These are phyloP conservation scores for Hydroisotoma schaefferi DNA, from an alignment of 2,888 invertebrate species.

Conservation along the genomic window DNA sequence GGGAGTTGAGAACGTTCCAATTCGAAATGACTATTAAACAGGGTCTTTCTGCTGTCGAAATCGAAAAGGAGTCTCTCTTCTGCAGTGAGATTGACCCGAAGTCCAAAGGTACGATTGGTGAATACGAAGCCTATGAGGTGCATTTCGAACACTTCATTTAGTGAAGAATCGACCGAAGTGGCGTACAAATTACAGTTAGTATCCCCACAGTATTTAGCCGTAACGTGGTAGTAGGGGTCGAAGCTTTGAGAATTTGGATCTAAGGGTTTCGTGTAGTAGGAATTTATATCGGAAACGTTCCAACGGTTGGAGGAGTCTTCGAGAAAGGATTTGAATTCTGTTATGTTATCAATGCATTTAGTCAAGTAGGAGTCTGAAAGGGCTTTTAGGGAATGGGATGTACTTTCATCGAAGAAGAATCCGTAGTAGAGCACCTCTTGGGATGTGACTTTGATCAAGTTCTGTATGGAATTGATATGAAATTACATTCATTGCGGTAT, in stretches of 20 bases:
- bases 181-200: constrained; percentile 16
- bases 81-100: constrained; percentile 24
- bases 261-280: constrained; percentile 23
- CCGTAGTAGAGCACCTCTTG: constrained; percentile 19
- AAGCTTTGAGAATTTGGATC: constrained; percentile 28
- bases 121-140: constrained; percentile 26
- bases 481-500: too few species aligned
- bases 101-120: constrained; percentile 28
- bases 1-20: too few species aligned
- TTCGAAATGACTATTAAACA: neutral
- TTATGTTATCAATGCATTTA: neutral
- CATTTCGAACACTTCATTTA: constrained; percentile 20
- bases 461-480: too few species aligned
- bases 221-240: constrained; percentile 33
- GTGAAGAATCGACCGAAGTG: neutral
- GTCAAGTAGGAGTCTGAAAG: constrained; percentile 12
- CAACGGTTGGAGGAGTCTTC: neutral
- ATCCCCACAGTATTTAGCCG: constrained; percentile 29
- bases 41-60: neutral
- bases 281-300: neutral
- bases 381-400: constrained; percentile 15
- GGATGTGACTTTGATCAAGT: too few species aligned
- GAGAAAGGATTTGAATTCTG: constrained; percentile 12
- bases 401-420: constrained; percentile 23
- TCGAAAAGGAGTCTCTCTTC: constrained; percentile 19